Base-by-base conservation (phyloP, 2,797 vertebrate genomes). In the Sebastes elongatus region DNA sequence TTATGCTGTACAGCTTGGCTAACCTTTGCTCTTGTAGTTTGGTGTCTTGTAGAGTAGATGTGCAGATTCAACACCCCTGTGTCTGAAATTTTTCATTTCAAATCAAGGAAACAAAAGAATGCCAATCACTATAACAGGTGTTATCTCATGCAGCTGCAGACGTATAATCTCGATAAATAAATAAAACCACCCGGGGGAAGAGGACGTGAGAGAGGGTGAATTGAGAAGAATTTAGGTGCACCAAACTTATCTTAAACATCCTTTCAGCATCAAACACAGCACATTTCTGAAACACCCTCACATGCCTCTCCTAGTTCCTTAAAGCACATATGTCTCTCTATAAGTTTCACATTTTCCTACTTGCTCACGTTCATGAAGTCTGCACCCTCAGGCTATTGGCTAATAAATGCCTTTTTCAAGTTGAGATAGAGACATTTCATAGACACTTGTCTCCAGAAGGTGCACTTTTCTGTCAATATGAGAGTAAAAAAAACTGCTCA, bases 401-500 rank as follows among this genome's bases (percentile, higher is more conserved):
- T 74, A 81, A 85, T 79, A 61, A 74, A 86, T 27, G 25, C 33
- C 55, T 60, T 49, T 87, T 87, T 88, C 69, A 52, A 79, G 71
- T 63, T 69, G 80, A 89, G 87, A 91, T 74, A 22, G 74, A 86
- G 66, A 72, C 53, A 49, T 88, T 74, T 77, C 66, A 80, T 74
- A 49, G 84, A 89, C 83, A 76, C 63, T 77, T 71, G 80, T 86
- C 71, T 75, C 64, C 77, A 80, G 68, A 74, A 83, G 62, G 57
- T 88, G 83, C 62, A 76, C 57, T 91, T 86, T 82, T 56, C 68
- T 86, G 74, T 89, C 81, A 83, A 76, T 81, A 59, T 60, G 46
- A 60, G 61, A 11, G 68, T 28, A 49, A 73, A 71, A 69, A 77
- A 42, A 73, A 23, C 7, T 61, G 49, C 73, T 75, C 70, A 65